Evolutionary conservation across 2,797 vertebrate genomes (phyloP).

Genomic region (Apogon talboti): DNA sequence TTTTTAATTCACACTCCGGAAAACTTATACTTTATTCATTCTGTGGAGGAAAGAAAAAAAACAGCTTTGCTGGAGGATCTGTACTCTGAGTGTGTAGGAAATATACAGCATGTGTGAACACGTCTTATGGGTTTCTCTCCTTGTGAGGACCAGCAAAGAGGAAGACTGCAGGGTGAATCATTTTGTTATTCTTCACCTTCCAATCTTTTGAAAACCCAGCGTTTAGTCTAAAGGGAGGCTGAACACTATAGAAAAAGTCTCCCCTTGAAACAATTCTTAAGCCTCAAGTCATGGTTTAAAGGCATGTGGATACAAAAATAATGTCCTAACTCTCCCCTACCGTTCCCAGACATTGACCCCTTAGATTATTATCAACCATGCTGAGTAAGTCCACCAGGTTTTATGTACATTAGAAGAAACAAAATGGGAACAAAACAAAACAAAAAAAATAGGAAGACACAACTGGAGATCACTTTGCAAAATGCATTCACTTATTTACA

Average conservation of each 20-base stretch:
- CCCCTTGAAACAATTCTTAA: neutral
- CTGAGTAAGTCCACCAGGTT: too few species aligned
- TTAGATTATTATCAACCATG: too few species aligned
- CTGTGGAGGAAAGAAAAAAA: slow-evolving; percentile 12
- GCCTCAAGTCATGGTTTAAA: neutral
- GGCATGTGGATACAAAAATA: neutral
- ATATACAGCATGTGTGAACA: neutral
- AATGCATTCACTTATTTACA: too few species aligned
- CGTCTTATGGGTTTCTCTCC: slow-evolving; percentile 3
- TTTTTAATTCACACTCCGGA: slow-evolving; percentile 54
- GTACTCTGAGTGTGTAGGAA: slow-evolving; percentile 9
- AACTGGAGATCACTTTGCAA: too few species aligned
- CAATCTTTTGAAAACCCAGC: neutral
- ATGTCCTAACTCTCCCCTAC: neutral
- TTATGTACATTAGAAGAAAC: too few species aligned
- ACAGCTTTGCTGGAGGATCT: slow-evolving; percentile 15
- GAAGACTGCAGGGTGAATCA: neutral
- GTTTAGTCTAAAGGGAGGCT: too few species aligned
- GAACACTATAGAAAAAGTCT: too few species aligned
- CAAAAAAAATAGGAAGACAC: too few species aligned
- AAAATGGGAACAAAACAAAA: too few species aligned
- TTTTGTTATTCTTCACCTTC: neutral
- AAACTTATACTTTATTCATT: slow-evolving; percentile 51
- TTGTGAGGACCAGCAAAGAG: neutral
- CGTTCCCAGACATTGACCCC: too few species aligned